Conservation (phyloP, 2,113 vertebrate species). For the Dromas ardeola region DNA sequence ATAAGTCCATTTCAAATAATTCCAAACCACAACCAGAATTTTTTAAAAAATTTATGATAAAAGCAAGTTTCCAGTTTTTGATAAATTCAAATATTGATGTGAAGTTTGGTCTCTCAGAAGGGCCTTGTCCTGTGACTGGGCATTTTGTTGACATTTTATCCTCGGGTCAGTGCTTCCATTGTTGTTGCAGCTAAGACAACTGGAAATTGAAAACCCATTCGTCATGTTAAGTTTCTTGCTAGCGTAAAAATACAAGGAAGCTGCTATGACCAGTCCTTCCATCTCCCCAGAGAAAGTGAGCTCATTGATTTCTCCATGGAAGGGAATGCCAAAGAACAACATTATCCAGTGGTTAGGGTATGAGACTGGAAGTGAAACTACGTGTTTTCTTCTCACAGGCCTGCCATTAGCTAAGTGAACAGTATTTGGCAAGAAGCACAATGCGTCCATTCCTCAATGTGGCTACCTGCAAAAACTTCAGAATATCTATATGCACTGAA, state of each 20-base stretch:
- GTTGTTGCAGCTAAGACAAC: conserved; percentile 1
- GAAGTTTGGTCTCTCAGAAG: background rate
- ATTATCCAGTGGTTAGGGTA: background rate
- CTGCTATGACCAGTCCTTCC: background rate
- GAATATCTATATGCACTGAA: background rate
- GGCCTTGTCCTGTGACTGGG: background rate
- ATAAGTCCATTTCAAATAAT: background rate
- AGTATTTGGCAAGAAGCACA: background rate
- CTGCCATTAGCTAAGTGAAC: background rate
- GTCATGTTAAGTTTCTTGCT: conserved; percentile 4
- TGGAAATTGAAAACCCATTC: conserved; percentile 33
- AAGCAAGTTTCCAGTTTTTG: background rate
- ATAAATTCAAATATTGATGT: background rate
- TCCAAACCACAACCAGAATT: background rate
- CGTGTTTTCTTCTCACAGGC: background rate
- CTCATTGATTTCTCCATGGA: background rate
- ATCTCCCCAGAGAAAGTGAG: background rate
- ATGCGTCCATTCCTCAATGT: background rate
- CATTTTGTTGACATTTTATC: conserved; percentile 6
- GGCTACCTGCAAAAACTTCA: background rate
- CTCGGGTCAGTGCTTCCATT: background rate
- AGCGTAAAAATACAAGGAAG: background rate
- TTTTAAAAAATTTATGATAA: background rate
- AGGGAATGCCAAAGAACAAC: background rate
- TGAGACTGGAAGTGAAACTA: background rate